Percentiles rank a stretch among this genome's conserved stretches.
Evolutionary conservation across 1,140 invertebrate species (phyloP).

Genomic region (Vollenhovia emeryi): DNA sequence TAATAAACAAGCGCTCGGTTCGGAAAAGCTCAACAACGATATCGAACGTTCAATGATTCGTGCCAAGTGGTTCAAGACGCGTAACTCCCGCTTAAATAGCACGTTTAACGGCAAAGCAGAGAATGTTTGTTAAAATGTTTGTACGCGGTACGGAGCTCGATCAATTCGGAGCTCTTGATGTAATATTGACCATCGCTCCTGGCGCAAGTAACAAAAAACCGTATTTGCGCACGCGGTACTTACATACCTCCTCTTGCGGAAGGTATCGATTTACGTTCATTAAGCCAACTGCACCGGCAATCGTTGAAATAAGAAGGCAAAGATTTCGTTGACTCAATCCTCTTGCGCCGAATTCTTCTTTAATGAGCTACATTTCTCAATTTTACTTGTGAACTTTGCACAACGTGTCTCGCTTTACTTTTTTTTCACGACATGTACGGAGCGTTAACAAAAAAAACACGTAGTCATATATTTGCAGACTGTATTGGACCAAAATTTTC

Average conservation of each 20-base stretch:
- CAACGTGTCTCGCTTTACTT: neutral
- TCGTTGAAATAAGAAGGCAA: conserved; percentile 42
- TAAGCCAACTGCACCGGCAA: conserved; percentile 39
- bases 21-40: neutral
- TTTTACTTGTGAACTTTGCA: neutral
- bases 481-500: neutral
- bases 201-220: conserved; percentile 55
- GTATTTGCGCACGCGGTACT: conserved; percentile 53
- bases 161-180: conserved; percentile 54
- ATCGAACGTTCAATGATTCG: conserved; percentile 5
- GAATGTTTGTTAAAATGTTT: conserved; percentile 59
- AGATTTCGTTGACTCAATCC: conserved; percentile 40
- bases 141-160: conserved; percentile 40
- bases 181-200: conserved; percentile 56
- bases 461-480: neutral
- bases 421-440: neutral
- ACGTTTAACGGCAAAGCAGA: conserved; percentile 38
- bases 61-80: conserved; percentile 10
- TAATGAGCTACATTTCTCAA: conserved; percentile 32
- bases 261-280: conserved; percentile 59
- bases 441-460: neutral
- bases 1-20: neutral
- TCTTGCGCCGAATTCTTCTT: conserved; percentile 33
- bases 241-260: conserved; percentile 42
- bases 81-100: conserved; percentile 44